These are phyloP conservation scores for Trissoscelio sp. DNA, from an alignment of 2,888 invertebrate genomes.

Conservation along the genomic window DNA sequence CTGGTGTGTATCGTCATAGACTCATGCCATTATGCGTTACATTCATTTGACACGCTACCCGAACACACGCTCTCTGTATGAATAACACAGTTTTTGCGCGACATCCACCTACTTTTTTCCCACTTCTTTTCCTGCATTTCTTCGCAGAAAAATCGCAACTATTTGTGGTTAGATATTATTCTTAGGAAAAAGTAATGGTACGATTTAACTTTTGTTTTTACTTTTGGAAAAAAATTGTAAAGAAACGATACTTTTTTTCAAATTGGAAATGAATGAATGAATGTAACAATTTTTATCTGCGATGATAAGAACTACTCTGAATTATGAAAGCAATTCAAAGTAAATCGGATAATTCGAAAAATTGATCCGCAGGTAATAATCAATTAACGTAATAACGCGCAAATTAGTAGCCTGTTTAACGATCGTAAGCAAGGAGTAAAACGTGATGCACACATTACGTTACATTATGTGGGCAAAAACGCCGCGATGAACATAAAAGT, in stretches of 20 bases:
- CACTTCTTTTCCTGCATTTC: constrained; percentile 15
- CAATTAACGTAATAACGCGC: constrained; percentile 52
- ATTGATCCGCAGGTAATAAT: constrained; percentile 26
- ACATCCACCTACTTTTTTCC: constrained; percentile 45
- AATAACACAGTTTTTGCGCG: constrained; percentile 70
- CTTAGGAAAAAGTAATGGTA: constrained; percentile 5
- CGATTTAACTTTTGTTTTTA: no score
- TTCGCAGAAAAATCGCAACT: constrained; percentile 32
- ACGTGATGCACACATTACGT: constrained; percentile 34
- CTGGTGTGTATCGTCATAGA: constrained; percentile 70
- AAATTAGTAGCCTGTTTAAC: constrained; percentile 55
- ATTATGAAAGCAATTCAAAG: no score
- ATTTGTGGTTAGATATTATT: no score
- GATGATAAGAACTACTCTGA: no score
- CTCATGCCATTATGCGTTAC: constrained; percentile 76
- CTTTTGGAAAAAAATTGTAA: no score
- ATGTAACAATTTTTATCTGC: no score
- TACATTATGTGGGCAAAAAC: constrained; percentile 45
- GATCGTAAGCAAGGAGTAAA: constrained; percentile 32
- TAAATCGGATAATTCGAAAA: background rate
- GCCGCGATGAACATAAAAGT: constrained; percentile 62
- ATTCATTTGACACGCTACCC: constrained; percentile 77
- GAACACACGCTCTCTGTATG: constrained; percentile 70
- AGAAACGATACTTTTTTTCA: no score
- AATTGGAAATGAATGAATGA: no score